Evolutionary conservation across 2,888 invertebrate genomes (phyloP), one percentile per base, ranked within the genome.

Genomic region (Sisyra terminalis): DNA sequence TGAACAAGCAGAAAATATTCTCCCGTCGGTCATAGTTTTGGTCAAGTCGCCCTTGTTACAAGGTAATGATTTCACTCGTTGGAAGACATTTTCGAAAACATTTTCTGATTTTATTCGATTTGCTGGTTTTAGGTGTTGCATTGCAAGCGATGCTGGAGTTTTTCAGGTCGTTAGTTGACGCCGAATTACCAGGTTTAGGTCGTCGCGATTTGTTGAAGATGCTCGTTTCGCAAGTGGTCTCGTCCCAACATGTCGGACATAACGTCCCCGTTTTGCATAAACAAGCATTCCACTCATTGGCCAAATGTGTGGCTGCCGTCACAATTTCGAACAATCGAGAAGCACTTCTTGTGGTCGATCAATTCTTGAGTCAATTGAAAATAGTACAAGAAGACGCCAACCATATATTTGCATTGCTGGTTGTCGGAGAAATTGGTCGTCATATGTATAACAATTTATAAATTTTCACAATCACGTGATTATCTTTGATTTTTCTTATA

Each of bases 401-500:
- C 50, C 82, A 87, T 54, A 82, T 96, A 54, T 96, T 98, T 66
- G 86, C 93, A 16, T 67, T 98, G 45, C 69, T 97, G 24, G 88
- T 96, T 15, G 80, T 98, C 50, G 98, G 97, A 0, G 98, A 98
- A 71, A 93, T 98, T 52, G 98, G 98, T 5, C 72, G 89, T 49
- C 86, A 90, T 55, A 76, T 92, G 83, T 87, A 65, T 10, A 29
- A 29, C 7, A 8, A 29, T 29, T 29, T 29, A 29, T 29, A 8
- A 43, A 11, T 30, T 38, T 13, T 16, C 4, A 7, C 7, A 29
- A 29, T 29, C n/a, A n/a, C 7, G 30, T 9, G 30, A 29, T 29
- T 29, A 13, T 32, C 10, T 37, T 37, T 17, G 4, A 37, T 16
- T n/a, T 14, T 37, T 37, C n/a, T 37, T 17, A 3, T 58, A 83